Percentiles rank a stretch among this genome's conserved stretches.
Conservation (phyloP, 2,888 invertebrate genomes). For the Drosophila infuscata region DNA sequence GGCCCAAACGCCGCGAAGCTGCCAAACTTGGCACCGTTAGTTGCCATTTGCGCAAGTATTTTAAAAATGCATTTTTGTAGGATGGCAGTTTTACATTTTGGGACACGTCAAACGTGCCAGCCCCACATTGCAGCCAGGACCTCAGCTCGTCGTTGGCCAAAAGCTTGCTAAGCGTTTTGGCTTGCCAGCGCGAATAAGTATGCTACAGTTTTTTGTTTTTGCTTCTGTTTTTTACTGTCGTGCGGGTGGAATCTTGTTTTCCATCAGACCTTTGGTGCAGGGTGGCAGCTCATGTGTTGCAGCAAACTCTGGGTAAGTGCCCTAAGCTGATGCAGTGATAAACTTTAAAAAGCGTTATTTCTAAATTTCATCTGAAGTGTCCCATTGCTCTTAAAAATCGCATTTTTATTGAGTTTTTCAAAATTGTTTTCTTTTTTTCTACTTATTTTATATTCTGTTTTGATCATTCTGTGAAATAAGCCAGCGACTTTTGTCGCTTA, state of each 20-base stretch:
- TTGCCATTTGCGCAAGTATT: conserved; percentile 77
- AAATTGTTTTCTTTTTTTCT: conserved; percentile 29
- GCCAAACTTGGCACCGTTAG: conserved; percentile 79
- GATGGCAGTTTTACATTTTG: conserved; percentile 58
- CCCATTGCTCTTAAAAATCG: conserved; percentile 33
- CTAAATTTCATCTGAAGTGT: conserved; percentile 33
- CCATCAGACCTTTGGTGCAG: conserved; percentile 27
- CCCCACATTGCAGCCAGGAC: conserved; percentile 4
- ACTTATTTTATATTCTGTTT: conserved; percentile 5
- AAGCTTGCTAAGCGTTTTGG: conserved; percentile 47
- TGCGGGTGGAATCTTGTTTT: conserved; percentile 35
- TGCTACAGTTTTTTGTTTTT: conserved; percentile 42
- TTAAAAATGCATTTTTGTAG: conserved; percentile 74
- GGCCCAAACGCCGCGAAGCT: conserved; percentile 67
- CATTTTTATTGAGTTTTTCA: conserved; percentile 57
- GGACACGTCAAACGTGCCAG: conserved; percentile 63
- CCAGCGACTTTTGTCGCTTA: conserved; percentile 50
- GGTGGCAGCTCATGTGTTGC: conserved; percentile 33
- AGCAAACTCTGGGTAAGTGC: background rate
- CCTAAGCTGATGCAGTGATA: background rate
- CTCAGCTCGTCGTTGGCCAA: conserved; percentile 13
- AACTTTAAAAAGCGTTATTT: conserved; percentile 11
- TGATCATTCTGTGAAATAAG: conserved; percentile 65
- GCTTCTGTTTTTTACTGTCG: background rate
- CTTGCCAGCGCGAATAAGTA: conserved; percentile 51